Evolutionary conservation across 1,140 invertebrate genomes (phyloP).

Genomic region (Platyura marginata): DNA sequence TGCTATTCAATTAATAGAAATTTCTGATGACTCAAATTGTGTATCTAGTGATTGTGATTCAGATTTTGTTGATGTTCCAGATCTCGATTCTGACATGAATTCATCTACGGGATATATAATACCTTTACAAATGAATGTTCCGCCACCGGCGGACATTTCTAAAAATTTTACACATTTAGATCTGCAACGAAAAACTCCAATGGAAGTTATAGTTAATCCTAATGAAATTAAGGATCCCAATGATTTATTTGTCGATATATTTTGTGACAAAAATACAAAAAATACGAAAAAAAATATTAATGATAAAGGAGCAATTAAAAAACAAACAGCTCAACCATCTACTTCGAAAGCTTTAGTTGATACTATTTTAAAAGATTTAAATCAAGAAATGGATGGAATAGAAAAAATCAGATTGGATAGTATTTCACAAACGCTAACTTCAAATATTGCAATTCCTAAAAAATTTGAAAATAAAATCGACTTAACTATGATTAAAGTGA

Average conservation of each 20-base stretch:
- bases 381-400: too few species aligned
- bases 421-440: too few species aligned
- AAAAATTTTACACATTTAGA: not conserved
- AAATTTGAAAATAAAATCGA: too few species aligned
- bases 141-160: not conserved
- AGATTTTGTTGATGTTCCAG: constrained; percentile 20
- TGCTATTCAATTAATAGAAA: too few species aligned
- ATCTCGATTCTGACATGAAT: constrained; percentile 4
- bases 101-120: not conserved
- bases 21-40: not conserved
- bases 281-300: constrained; percentile 2
- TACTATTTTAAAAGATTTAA: too few species aligned
- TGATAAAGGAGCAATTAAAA: not conserved
- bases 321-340: not conserved
- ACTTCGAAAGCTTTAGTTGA: too few species aligned
- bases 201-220: not conserved
- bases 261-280: constrained; percentile 12
- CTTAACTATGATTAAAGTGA: too few species aligned
- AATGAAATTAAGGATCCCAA: constrained; percentile 25
- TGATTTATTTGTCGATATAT: constrained; percentile 51
- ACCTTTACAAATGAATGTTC: not conserved
- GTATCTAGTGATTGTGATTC: constrained; percentile 2
- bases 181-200: too few species aligned
- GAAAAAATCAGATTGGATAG: too few species aligned
- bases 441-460: too few species aligned